These are phyloP conservation scores for Aphrocallistes beatrix DNA, from an alignment of 37 sponge, comb jelly and placozoan genomes.

Conservation along the genomic window DNA sequence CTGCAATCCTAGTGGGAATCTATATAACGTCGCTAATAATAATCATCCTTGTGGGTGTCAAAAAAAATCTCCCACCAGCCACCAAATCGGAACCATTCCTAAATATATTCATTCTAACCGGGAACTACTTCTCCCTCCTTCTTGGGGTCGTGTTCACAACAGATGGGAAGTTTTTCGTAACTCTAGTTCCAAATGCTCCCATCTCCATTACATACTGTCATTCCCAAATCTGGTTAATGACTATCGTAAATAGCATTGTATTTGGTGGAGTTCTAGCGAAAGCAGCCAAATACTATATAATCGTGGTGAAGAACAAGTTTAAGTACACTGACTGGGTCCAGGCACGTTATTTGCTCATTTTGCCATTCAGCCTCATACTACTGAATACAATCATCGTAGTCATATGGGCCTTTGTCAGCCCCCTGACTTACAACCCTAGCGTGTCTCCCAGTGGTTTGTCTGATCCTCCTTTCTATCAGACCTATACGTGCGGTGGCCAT, in stretches of 20 bases:
- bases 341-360: background rate
- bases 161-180: background rate
- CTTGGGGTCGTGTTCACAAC: background rate
- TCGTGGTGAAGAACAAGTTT: conserved; percentile 9
- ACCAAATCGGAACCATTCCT: background rate
- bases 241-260: background rate
- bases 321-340: background rate
- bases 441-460: background rate
- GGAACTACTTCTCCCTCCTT: background rate
- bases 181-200: background rate
- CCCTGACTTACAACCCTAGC: background rate
- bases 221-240: background rate
- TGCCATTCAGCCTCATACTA: background rate
- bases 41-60: background rate
- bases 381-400: background rate
- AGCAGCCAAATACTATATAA: background rate
- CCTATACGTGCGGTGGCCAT: background rate
- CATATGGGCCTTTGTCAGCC: background rate
- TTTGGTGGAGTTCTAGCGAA: background rate
- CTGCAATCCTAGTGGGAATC: background rate
- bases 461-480: background rate
- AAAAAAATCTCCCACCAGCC: background rate
- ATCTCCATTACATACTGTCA: background rate
- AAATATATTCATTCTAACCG: background rate
- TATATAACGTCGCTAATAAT: background rate